Evolutionary conservation across 2,888 invertebrate genomes (phyloP).

Genomic region (Rhamnusium bicolor): DNA sequence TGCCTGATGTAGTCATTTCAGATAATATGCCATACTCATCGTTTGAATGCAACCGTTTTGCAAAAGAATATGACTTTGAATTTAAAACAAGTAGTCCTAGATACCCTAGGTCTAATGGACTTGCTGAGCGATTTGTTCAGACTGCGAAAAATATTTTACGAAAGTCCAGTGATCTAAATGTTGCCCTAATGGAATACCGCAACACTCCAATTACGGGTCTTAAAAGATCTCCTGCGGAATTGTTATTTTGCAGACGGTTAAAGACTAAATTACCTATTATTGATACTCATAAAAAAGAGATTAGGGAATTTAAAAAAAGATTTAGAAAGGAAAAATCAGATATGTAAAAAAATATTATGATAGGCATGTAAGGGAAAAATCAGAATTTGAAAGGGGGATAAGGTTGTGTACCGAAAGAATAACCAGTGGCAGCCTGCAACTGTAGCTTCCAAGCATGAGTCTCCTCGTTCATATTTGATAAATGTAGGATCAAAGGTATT

Average conservation of each 20-base stretch:
- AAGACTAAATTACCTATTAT: background rate
- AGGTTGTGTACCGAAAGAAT: no score
- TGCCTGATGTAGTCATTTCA: slow-evolving; percentile 40
- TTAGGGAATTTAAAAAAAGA: no score
- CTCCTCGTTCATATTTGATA: no score
- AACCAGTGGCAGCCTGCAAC: no score
- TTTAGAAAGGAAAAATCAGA: no score
- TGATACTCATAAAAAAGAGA: no score
- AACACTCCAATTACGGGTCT: background rate
- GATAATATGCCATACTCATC: slow-evolving; percentile 53
- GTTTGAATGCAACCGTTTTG: slow-evolving; percentile 45
- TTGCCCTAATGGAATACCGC: background rate
- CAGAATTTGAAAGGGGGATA: no score
- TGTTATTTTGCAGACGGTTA: background rate
- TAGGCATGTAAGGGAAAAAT: no score
- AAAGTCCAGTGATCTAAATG: slow-evolving; percentile 14
- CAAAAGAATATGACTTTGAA: slow-evolving; percentile 47
- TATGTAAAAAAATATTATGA: no score
- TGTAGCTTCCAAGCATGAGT: no score
- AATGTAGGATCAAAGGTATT: no score
- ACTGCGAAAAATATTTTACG: slow-evolving; percentile 47
- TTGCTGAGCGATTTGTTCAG: slow-evolving; percentile 50
- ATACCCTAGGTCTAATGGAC: slow-evolving; percentile 49
- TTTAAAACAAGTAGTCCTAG: slow-evolving; percentile 47
- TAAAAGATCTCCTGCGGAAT: background rate